phyloP scores from a whole-genome alignment of 2,113 vertebrate genomes.

The Pelodiscus sinensis region DNA sequence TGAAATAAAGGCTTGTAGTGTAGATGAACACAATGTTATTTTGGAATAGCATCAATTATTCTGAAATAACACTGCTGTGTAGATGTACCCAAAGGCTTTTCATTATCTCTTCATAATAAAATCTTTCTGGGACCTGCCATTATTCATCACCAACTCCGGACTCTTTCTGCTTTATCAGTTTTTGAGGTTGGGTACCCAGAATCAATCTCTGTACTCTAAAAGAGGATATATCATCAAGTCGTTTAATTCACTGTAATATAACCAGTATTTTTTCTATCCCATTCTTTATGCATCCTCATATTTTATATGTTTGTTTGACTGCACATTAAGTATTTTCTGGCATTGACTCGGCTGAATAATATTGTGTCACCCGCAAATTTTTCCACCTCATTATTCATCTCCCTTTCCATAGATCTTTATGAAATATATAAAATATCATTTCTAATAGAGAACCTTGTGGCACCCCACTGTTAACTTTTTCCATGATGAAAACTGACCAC shows the following conservation, averaged over 20 bases:
- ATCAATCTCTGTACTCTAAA: background rate
- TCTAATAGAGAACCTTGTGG: background rate
- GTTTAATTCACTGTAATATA: background rate
- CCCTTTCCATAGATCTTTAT: background rate
- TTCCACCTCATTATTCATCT: background rate
- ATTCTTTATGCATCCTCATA: background rate
- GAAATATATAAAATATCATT: background rate
- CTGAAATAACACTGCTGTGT: too few relatives aligned
- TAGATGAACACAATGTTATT: too few relatives aligned
- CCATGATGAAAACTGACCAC: rapidly evolving
- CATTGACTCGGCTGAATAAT: background rate
- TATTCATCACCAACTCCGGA: background rate
- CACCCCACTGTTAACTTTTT: background rate
- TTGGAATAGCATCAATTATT: too few relatives aligned
- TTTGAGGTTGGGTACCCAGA: background rate
- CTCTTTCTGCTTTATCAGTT: background rate
- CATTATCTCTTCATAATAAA: background rate
- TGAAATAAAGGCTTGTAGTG: too few relatives aligned
- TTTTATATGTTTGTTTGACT: background rate
- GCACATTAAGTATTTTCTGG: background rate
- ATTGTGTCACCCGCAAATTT: rapidly evolving
- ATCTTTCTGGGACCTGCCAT: background rate
- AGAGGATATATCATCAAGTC: background rate
- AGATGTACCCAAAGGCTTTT: background rate
- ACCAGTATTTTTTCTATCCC: background rate